A percentile compares a stretch with the other conserved stretches of the same genome.
These are phyloP conservation scores for Rhodeus uyekii DNA, from an alignment of 2,797 vertebrate genomes.

Conservation along the genomic window DNA sequence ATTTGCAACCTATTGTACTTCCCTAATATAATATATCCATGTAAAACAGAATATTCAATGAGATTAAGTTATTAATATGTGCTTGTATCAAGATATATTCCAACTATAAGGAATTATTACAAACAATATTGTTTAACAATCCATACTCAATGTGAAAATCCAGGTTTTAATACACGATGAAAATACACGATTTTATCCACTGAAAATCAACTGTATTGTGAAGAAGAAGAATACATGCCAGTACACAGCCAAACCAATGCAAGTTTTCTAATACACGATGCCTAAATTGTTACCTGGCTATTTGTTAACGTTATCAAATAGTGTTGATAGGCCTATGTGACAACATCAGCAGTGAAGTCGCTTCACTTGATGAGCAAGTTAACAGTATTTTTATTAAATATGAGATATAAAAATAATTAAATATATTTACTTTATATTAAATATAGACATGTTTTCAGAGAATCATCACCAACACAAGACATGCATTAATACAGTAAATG, in stretches of 20 bases:
- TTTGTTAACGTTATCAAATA: background rate
- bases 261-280: background rate
- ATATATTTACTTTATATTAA: background rate
- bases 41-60: background rate
- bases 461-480: background rate
- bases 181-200: background rate
- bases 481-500: background rate
- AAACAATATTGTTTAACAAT: background rate
- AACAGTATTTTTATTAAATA: background rate
- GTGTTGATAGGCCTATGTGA: background rate
- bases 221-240: background rate
- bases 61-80: no score
- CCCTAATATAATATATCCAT: background rate
- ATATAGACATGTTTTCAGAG: background rate
- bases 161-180: no score
- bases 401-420: background rate
- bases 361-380: background rate
- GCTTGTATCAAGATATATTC: background rate
- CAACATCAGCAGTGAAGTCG: background rate
- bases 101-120: background rate
- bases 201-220: background rate
- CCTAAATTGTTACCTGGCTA: background rate
- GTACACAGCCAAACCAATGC: background rate
- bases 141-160: background rate
- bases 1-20: background rate